Evolutionary conservation across 1,140 invertebrate genomes (phyloP).

Genomic region (Phenacoccus solenopsis): DNA sequence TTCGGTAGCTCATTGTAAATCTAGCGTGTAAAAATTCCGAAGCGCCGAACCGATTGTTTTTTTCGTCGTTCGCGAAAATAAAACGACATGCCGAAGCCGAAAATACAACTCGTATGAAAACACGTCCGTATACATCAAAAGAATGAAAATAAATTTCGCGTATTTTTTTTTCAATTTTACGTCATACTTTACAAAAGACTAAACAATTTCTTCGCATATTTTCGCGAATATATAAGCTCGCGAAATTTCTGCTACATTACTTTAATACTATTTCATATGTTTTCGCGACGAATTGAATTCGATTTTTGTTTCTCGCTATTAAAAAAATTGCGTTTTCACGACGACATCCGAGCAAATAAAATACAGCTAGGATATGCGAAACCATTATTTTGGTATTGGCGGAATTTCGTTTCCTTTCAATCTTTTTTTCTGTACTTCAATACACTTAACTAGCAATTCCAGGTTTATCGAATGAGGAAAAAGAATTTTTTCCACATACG

Average conservation of each 20-base stretch:
- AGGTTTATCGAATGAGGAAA: neutral
- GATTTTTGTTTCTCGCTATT: neutral
- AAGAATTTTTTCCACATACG: neutral
- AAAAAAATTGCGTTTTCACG: neutral
- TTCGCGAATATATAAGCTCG: neutral
- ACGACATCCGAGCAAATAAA: neutral
- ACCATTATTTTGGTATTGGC: neutral
- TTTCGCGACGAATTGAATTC: neutral
- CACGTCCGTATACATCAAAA: neutral
- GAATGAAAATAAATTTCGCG: neutral
- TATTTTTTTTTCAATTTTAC: neutral
- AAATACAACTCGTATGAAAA: too few species aligned
- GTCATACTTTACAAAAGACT: neutral
- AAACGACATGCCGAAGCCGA: too few species aligned
- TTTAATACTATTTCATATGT: neutral
- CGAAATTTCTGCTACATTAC: neutral
- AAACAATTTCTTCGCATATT: neutral
- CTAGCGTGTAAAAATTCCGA: too few species aligned
- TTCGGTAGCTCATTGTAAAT: too few species aligned
- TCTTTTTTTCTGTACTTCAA: too few species aligned
- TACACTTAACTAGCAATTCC: too few species aligned
- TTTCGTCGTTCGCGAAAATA: neutral
- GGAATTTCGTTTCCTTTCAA: neutral
- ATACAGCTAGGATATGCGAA: neutral
- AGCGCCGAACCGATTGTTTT: neutral